A percentile compares a stretch with the other conserved stretches of the same genome.
Conservation (phyloP, 2,113 vertebrate species). For the Stegastes partitus region DNA sequence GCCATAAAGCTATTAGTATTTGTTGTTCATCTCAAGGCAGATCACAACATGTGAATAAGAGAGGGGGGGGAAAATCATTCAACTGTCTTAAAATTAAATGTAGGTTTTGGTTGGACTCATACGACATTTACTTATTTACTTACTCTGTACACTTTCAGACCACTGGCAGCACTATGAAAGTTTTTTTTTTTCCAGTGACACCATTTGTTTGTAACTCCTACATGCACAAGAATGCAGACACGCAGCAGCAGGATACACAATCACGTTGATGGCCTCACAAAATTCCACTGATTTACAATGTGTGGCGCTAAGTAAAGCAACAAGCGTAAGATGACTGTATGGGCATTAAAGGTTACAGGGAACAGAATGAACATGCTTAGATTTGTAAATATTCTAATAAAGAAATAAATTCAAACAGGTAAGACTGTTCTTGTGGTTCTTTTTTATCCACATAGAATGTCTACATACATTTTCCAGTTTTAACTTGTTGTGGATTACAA, state of each 20-base stretch:
- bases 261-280: neutral
- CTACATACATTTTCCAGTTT: too few species aligned
- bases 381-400: too few species aligned
- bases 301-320: neutral
- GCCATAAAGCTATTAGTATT: neutral
- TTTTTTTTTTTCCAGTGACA: too few species aligned
- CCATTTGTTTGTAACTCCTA: too few species aligned
- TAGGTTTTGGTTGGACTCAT: neutral
- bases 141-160: neutral
- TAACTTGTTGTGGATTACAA: neutral
- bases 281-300: neutral
- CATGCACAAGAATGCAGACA: neutral
- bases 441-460: neutral
- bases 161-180: neutral
- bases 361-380: too few species aligned
- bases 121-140: neutral
- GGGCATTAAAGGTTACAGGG: too few species aligned
- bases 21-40: neutral
- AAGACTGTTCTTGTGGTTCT: neutral
- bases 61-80: neutral
- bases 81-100: neutral
- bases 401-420: too few species aligned
- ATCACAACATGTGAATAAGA: neutral
- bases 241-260: neutral
- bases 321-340: neutral